Base-by-base conservation (phyloP, 2,113 vertebrate species). In the Rana temporaria region DNA sequence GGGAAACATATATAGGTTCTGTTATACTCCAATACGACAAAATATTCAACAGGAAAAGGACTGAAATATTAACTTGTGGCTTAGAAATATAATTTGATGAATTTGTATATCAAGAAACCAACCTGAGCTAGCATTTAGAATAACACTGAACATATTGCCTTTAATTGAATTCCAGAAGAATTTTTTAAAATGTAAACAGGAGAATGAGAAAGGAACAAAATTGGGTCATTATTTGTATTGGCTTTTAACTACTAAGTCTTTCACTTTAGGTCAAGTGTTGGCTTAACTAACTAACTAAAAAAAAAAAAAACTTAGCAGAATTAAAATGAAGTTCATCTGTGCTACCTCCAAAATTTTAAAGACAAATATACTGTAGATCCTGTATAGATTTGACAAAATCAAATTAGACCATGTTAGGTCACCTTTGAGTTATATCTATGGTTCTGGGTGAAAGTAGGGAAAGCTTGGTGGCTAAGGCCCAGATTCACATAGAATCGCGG, bases 41-140 rank as follows among this genome's bases (percentile, higher is more conserved):
- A 78, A 63, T 48, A 76, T 78, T 53, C 26, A 42, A 59, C 78
- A 79, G 66, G 55, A 79, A 79, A 79, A 32, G 14, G 26, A 20
- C 53, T 79, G 78, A 59, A 79, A 79, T 70, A 79, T 79, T 69
- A 79, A 79, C 65, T 79, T 55, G n/a, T 42, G 53, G 55, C 6
- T 70, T 79, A 24, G 64, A 69, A 69, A 55, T 69, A 48, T 52
- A 68, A 69, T 52, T 69, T 68, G 17, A 24, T 14, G 55, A 79
- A 79, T 69, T 15, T 67, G 30, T 57, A 79, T 79, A 34, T 69
- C 20, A 19, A 60, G 42, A 20, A 59, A 79, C 20, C n/a, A 57
- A 69, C 53, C n/a, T 60, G n/a, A 69, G 59, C 8, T 69, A 48
- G 12, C 55, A 63, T 76, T 73, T 73, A 30, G 20, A 4, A 52